Conservation (phyloP, 2,113 vertebrate species). For the Larimichthys crocea region DNA sequence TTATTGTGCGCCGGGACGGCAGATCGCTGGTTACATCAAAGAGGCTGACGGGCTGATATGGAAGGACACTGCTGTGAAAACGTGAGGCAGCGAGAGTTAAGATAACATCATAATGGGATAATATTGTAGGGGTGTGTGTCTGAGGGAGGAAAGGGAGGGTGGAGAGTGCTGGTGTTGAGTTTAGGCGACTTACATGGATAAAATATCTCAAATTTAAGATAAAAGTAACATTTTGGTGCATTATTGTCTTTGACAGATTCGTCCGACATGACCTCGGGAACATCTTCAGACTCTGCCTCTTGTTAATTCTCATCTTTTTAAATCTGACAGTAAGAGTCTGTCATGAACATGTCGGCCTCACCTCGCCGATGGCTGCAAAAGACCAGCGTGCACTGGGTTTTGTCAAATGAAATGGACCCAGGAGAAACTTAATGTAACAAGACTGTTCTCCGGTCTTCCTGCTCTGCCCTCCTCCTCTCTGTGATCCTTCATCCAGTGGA, state of each 20-base stretch:
- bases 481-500: constrained; percentile 48
- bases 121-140: constrained; percentile 5
- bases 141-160: neutral
- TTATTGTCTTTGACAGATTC: neutral
- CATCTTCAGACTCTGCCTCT: constrained; percentile 31
- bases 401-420: constrained; percentile 70
- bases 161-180: neutral
- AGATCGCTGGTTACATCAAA: constrained; percentile 82
- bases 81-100: constrained; percentile 41
- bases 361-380: constrained; percentile 31
- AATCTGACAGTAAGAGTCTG: constrained; percentile 32
- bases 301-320: constrained; percentile 45
- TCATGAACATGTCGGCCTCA: constrained; percentile 49
- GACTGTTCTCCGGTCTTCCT: constrained; percentile 40
- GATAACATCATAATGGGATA: constrained; percentile 45
- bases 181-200: no score
- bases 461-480: constrained; percentile 39
- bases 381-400: constrained; percentile 69
- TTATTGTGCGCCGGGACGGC: constrained; percentile 73
- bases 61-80: constrained; percentile 48
- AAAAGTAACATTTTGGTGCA: neutral
- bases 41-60: constrained; percentile 46
- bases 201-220: no score
- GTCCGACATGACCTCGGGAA: neutral
- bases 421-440: constrained; percentile 68